Percentiles rank a stretch among this genome's conserved stretches.
These are phyloP conservation scores for Sprattus sprattus DNA, from an alignment of 2,113 vertebrate genomes.

Conservation along the genomic window DNA sequence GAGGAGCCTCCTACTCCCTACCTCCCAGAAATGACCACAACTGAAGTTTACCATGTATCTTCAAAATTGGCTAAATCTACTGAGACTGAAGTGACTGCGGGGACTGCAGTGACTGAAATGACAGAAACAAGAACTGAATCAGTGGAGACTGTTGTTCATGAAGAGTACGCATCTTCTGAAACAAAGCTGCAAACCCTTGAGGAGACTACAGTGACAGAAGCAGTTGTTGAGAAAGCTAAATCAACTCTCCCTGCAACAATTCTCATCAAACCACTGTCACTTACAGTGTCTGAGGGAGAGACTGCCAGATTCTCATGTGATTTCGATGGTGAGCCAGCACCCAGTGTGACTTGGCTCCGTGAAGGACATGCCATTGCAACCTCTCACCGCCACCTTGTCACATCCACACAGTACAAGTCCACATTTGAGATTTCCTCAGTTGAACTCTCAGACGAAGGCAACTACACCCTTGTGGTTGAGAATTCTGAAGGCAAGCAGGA, in stretches of 20 bases:
- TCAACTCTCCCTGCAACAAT: slow-evolving; percentile 79
- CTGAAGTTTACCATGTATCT: slow-evolving; percentile 84
- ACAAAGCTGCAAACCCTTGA: not conserved
- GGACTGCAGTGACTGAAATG: slow-evolving; percentile 54
- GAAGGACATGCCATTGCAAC: slow-evolving; percentile 74
- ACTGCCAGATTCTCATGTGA: slow-evolving; percentile 86
- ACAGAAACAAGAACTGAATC: slow-evolving; percentile 65
- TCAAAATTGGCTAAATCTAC: slow-evolving; percentile 81
- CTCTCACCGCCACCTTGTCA: slow-evolving; percentile 79
- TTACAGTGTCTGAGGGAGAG: slow-evolving; percentile 86
- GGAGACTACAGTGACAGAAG: slow-evolving; percentile 66
- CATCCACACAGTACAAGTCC: slow-evolving; percentile 81
- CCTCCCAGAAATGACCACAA: slow-evolving; percentile 83
- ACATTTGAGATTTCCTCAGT: slow-evolving; percentile 86
- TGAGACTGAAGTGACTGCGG: slow-evolving; percentile 49
- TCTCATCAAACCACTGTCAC: slow-evolving; percentile 84
- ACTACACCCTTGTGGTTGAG: slow-evolving; percentile 84
- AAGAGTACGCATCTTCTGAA: slow-evolving; percentile 11
- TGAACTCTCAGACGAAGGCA: slow-evolving; percentile 88
- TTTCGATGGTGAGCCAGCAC: slow-evolving; percentile 89
- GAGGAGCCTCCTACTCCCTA: slow-evolving; percentile 83
- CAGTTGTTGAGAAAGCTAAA: slow-evolving; percentile 74
- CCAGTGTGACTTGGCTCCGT: slow-evolving; percentile 83
- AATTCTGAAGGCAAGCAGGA: slow-evolving; percentile 89
- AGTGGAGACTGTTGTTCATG: not conserved